Evolutionary conservation across 2,888 invertebrate species (phyloP).

Genomic region (Vandiemenella viatica): DNA sequence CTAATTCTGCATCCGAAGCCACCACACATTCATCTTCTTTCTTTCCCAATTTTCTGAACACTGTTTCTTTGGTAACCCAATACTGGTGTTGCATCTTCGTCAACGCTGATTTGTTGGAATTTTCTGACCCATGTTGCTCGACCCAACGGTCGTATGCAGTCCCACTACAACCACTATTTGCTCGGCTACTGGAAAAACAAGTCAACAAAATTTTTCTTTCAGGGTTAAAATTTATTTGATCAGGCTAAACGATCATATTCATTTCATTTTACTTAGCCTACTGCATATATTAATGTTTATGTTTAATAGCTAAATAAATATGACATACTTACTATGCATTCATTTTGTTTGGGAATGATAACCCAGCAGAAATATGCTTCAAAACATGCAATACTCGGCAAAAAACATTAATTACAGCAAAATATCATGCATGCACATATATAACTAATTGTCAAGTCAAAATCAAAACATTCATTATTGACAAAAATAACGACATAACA

Average conservation of each 20-base stretch:
- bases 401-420: too few relatives aligned
- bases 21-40: constrained; percentile 96
- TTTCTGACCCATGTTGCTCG: constrained; percentile 29
- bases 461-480: too few relatives aligned
- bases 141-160: constrained; percentile 35
- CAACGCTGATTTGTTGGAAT: constrained; percentile 28
- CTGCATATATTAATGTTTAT: not conserved
- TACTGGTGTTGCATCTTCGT: constrained; percentile 83
- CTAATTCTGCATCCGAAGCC: constrained; percentile 89
- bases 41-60: constrained; percentile 80
- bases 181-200: constrained; percentile 5
- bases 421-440: too few relatives aligned
- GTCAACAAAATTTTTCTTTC: too few relatives aligned
- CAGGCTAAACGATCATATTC: too few relatives aligned
- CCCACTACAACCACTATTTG: constrained; percentile 21
- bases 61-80: constrained; percentile 95
- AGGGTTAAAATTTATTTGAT: too few relatives aligned
- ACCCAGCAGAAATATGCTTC: not conserved
- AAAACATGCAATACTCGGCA: too few relatives aligned
- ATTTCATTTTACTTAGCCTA: not conserved
- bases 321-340: constrained; percentile 4
- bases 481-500: too few relatives aligned
- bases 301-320: not conserved
- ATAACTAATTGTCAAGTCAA: too few relatives aligned
- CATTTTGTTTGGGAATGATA: constrained; percentile 1